Percentiles rank a stretch among this genome's conserved stretches.
phyloP scores from a whole-genome alignment of 2,888 invertebrate species.

The Spodoptera picta region DNA sequence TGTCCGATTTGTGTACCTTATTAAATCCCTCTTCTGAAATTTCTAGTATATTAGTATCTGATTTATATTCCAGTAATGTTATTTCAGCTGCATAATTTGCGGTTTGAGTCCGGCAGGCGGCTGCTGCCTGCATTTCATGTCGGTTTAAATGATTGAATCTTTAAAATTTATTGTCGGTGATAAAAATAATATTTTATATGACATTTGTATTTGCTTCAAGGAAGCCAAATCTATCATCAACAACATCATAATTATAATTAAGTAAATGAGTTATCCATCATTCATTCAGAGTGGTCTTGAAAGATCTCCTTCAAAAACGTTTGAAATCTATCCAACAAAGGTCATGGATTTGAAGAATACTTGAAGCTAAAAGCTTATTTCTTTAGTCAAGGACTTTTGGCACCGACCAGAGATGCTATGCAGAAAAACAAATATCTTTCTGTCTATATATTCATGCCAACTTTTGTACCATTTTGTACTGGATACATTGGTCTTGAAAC shows the following conservation, averaged over 20 bases:
- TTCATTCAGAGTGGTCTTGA: no score
- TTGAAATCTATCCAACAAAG: neutral
- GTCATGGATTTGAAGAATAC: constrained; percentile 3
- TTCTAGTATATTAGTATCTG: no score
- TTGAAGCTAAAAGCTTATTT: constrained; percentile 5
- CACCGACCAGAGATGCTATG: constrained; percentile 19
- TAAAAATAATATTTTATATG: neutral
- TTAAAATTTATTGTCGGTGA: constrained; percentile 4
- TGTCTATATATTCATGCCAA: constrained; percentile 27
- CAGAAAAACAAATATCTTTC: constrained; percentile 15
- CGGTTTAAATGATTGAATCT: constrained; percentile 6
- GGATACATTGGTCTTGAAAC: constrained; percentile 6
- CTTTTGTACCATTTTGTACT: constrained; percentile 20
- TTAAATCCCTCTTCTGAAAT: no score
- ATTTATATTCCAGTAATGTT: constrained; percentile 15
- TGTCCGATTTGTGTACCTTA: no score
- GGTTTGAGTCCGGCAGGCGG: constrained; percentile 2
- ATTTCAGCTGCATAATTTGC: constrained; percentile 7
- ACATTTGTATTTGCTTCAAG: no score
- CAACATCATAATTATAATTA: neutral
- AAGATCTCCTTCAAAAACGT: no score
- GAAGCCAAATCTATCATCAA: no score
- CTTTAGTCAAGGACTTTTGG: constrained; percentile 45
- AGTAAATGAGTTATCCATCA: constrained; percentile 6
- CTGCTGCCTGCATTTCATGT: constrained; percentile 17